Evolutionary conservation across 2,797 vertebrate species (phyloP), one percentile per base, ranked within the genome.

Genomic region (Mycteria americana): DNA sequence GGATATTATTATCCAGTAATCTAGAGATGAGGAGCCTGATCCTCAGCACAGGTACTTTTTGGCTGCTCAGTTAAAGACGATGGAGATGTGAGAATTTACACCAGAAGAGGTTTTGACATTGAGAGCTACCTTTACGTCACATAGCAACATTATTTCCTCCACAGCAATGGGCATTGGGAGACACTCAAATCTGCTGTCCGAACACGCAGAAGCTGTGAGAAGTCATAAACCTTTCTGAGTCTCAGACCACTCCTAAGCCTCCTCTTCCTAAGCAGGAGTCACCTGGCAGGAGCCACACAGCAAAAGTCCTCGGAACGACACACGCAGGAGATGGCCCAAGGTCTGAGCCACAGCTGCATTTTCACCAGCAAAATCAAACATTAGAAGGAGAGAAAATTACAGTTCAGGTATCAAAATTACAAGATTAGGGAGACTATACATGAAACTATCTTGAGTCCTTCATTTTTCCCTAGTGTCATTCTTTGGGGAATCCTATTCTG

Each of bases 1-100:
- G 89, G 69, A 88, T 90, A 88, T 89, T 95, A 95, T 91, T 90
- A 96, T 63, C 89, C 51, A 67, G 54, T 93, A 86, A 89, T 94
- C 85, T 92, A 81, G 54, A 89, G 69, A 85, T 31, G 35, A 35
- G 56, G 41, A 93, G 24, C 46, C 63, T 92, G 57, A 88, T 94
- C 43, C 33, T 78, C 53, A n/a, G 65, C 65, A 51, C 54, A 65
- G 53, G 69, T 83, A 65, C 56, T 51, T 91, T 93, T 74, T 65
- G 31, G 25, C 43, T 68, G 7, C 30, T 88, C 35, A 51, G 56
- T 75, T 94, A 85, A 91, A 89, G 84, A 39, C 1, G 6, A 41
- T 16, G 46, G 48, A 75, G 56, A 39, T 37, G 19, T 59, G 30
- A 79, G 28, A 80, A 87, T 87, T 93, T 76, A 72, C 31, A 43